Conservation (phyloP, 1,140 invertebrate genomes). For the Ruditapes philippinarum region DNA sequence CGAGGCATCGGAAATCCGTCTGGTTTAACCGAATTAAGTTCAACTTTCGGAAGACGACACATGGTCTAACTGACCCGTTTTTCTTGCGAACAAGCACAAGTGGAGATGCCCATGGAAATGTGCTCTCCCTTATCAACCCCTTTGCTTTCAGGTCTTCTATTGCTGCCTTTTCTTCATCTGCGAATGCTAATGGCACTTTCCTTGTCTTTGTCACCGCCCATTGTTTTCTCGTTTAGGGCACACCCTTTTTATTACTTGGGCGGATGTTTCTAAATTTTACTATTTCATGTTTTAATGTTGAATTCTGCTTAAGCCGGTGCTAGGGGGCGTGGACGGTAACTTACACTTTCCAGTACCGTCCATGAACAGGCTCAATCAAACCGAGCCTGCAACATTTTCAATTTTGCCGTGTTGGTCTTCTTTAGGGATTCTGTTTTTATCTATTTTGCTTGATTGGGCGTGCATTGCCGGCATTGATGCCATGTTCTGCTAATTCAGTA, state of each 20-base stretch:
- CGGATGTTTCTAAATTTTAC: no score
- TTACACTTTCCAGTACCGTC: no score
- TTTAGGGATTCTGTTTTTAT: no score
- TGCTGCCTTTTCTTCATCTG: background rate
- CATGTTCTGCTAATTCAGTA: background rate
- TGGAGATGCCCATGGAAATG: background rate
- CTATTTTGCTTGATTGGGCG: constrained; percentile 31
- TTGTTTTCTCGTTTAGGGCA: no score
- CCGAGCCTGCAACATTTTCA: no score
- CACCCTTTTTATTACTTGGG: no score
- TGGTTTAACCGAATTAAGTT: background rate
- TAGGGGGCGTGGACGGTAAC: no score
- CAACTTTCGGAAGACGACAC: constrained; percentile 21
- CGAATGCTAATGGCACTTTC: background rate
- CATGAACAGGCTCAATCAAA: no score
- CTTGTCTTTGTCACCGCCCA: background rate
- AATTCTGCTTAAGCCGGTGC: no score
- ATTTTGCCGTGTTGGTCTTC: no score
- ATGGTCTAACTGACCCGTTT: background rate
- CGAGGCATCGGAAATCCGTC: constrained; percentile 14
- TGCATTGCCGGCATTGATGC: constrained; percentile 45
- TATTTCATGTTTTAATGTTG: no score
- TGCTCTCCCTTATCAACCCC: background rate
- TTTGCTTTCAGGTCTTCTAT: constrained; percentile 24
- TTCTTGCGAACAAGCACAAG: constrained; percentile 32